Base-by-base conservation (phyloP, 2,113 vertebrate genomes). In the Plecotus auritus region DNA sequence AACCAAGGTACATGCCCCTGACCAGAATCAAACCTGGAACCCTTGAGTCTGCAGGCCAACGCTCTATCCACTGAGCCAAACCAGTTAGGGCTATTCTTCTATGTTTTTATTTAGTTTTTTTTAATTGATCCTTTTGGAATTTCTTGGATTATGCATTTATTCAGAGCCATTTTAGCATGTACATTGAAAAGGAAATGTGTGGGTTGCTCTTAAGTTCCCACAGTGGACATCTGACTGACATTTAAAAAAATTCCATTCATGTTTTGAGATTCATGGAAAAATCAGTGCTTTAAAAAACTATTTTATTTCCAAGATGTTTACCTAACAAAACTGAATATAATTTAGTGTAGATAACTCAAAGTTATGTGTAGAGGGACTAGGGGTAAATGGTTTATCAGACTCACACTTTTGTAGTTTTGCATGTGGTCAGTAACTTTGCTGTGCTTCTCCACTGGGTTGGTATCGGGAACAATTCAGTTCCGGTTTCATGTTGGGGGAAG, bases 261-360 rank as follows among this genome's bases (percentile, higher is more conserved):
- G 93, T 89, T 95, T 97, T 85, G 59, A 94, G 92, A 97, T 97
- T 92, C 17, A 97, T 94, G 83, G 93, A 88, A 97, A 97, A 98
- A 95, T 74, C 96, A 97, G 6, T 93, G 51, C 69, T 97, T 97
- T 96, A 83, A 91, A 67, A 97, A 96, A 83, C 28, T 77, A 80
- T 91, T 98, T 96, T 96, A 81, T 95, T 97, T 86, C 70, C 91
- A 97, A 96, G 74, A 95, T 81, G 67, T 97, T 97, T 97, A 94
- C 95, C 89, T 97, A 88, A 94, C 96, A 97, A 95, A 97, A 97
- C 61, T 96, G 95, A 97, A 94, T 90, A 95, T 95, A 77, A 95
- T 77, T 83, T 85, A 91, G 49, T 35, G 84, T 96, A 96, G 76
- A 90, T 94, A 87, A 49, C n/a, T 93, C 37, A 92, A 30, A 97